Base-by-base conservation (phyloP, 1,140 invertebrate genomes). In the Macrobrachium rosenbergii region DNA sequence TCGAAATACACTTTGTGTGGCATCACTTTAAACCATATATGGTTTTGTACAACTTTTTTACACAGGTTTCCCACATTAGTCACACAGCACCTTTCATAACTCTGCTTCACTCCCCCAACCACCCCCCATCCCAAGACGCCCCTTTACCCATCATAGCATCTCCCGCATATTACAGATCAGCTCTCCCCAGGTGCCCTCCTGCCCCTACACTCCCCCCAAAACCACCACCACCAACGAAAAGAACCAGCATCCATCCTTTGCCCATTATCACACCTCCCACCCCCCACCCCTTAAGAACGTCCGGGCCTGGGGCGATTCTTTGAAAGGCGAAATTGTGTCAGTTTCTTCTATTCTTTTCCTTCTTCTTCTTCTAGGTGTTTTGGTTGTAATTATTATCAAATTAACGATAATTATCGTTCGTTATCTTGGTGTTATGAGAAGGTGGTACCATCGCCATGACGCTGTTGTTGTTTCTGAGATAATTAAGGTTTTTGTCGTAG, bases 251-350 rank as follows among this genome's bases (percentile, higher is more conserved):
- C 52, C 52, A 52, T 0, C 52, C 52, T 52, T 52, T 10, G 52
- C 52, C 52, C 52, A 52, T 52, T 52, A 52, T 52, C 12, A 8
- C 52, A 52, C 52, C 28, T 3, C 28, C 28, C 1, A 2, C 28
- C 28, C 28, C 28, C 3, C 28, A 19, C 69, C 69, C 37, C 69
- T 28, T 72, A 23, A 28, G 23, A 43, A 43, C 69, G 23, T 72
- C 69, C 69, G 69, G 69, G 23, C 69, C 69, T 43, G 21, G 23
- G 69, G 69, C 23, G 14, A 72, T 72, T 43, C 69, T 72, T 43
- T 72, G 69, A 28, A 72, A 23, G 69, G 69, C 12, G 69, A 72
- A 72, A 72, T 72, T 43, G 69, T 72, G 69, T 72, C 69, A 72
- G 69, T 43, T 43, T 72, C 69, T 23, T 43, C 37, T 23, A 12